Evolutionary conservation across 2,797 vertebrate genomes (phyloP).

Genomic region (Enteromius trimaculatus): DNA sequence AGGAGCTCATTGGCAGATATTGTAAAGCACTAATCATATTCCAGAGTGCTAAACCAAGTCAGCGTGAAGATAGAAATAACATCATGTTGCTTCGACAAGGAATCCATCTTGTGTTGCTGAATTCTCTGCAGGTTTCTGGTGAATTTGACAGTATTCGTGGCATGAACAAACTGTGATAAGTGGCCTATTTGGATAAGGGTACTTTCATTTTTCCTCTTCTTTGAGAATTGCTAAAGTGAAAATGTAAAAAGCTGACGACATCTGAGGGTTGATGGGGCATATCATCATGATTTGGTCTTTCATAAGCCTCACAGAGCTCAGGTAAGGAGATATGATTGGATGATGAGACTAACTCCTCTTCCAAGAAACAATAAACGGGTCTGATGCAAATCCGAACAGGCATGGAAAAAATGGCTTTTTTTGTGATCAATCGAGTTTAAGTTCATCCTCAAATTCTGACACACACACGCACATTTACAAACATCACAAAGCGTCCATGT

Average conservation of each 20-base stretch:
- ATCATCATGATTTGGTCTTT: conserved; percentile 16
- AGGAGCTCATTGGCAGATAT: conserved; percentile 29
- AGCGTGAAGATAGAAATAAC: conserved; percentile 37
- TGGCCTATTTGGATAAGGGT: conserved; percentile 1
- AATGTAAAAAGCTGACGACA: conserved; percentile 35
- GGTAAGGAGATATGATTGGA: conserved; percentile 2
- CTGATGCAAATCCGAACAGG: conserved; percentile 30
- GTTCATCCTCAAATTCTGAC: neutral
- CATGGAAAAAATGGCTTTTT: conserved; percentile 15
- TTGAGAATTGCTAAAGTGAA: conserved; percentile 21
- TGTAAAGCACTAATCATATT: conserved; percentile 39
- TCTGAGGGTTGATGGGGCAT: conserved; percentile 15
- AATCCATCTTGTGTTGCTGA: conserved; percentile 22
- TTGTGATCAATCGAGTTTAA: conserved; percentile 6
- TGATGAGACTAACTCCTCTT: conserved; percentile 33
- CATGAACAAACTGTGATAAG: conserved; percentile 31
- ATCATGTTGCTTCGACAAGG: conserved; percentile 30
- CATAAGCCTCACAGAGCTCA: conserved; percentile 30
- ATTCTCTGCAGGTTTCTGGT: conserved; percentile 28
- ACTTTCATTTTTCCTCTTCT: conserved; percentile 25
- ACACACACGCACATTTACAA: conserved; percentile 1
- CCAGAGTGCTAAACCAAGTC: conserved; percentile 31
- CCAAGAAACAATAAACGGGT: conserved; percentile 19
- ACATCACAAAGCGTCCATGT: conserved; percentile 17
- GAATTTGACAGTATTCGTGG: conserved; percentile 28